phyloP scores from a whole-genome alignment of 2,113 vertebrate species.

The Oophaga pumilio region DNA sequence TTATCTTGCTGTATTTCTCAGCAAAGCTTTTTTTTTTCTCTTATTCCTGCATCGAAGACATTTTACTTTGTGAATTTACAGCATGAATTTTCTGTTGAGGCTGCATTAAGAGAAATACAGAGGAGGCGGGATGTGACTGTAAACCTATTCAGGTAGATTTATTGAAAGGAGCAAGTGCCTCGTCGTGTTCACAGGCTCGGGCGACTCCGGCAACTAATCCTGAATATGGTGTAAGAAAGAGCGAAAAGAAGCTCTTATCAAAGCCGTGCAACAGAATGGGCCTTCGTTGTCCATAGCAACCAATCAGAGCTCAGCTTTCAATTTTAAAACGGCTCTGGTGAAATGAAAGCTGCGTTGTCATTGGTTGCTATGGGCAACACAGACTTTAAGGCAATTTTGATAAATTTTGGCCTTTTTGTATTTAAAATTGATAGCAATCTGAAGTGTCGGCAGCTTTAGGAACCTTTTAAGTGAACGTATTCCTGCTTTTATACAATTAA shows the following conservation, averaged over 20 bases:
- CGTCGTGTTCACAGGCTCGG: background rate
- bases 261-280: too few species aligned
- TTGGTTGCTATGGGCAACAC: too few species aligned
- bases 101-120: constrained; percentile 7
- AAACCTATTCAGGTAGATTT: constrained; percentile 40
- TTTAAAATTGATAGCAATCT: background rate
- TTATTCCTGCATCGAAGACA: background rate
- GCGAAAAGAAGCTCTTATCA: background rate
- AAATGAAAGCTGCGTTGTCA: too few species aligned
- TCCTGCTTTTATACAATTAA: background rate
- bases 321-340: too few species aligned
- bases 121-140: constrained; percentile 24
- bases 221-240: background rate
- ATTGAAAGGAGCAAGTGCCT: background rate
- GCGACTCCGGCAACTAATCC: background rate
- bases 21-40: constrained; percentile 2
- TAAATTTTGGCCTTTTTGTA: too few species aligned
- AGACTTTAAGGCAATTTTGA: too few species aligned
- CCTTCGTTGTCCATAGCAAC: too few species aligned
- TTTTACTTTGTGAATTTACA: constrained; percentile 36
- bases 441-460: background rate
- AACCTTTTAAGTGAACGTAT: background rate
- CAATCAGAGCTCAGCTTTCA: too few species aligned
- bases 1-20: constrained; percentile 23
- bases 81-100: constrained; percentile 13